Evolutionary conservation across 2,113 vertebrate species (phyloP), one percentile per base, ranked within the genome.

Genomic region (Etia nguti): DNA sequence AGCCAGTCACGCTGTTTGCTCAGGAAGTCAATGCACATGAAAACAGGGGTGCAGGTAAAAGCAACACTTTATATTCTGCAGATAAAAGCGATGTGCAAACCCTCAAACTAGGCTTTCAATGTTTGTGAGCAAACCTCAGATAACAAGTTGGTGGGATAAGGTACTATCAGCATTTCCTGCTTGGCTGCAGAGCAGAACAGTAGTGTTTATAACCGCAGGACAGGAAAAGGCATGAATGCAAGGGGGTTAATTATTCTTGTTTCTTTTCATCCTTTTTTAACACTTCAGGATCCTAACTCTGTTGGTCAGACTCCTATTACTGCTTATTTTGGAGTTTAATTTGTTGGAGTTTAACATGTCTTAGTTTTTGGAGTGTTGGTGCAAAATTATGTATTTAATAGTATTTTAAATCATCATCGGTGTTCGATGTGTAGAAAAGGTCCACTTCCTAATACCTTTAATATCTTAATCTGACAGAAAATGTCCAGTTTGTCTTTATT

Each of bases 341-440:
- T 18, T 12, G 43, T 65, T 65, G 60, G 26, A 31, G 57, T 31
- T 60, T 38, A 36, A 70, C 13, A n/a, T 0, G 3, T 24, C 12
- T 13, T 29, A 77, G 15, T 18, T 29, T 77, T 50, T 77, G 16
- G 24, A 50, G 43, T 1, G 16, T 8, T 50, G 16, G 41, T 48
- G 70, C 43, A 75, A 29, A 48, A 18, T 73, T 18, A 26, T 26
- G 3, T 10, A 11, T 46, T 73, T 46, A 73, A 46, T 46, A 22
- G 10, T 46, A 43, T 0, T 15, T 70, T 24, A 18, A 73, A 26
- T 46, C 2, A 0, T 75, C 68, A 73, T 48, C 41, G 29, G 3
- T 18, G 68, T 46, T 16, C 0, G 8, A 8, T 26, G 38, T 12
- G 22, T 41, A 41, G 62, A 68, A 13, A 68, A 41, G 0, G 1